Evolutionary conservation across 2,797 vertebrate species (phyloP).

Genomic region (Manis pentadactyla): DNA sequence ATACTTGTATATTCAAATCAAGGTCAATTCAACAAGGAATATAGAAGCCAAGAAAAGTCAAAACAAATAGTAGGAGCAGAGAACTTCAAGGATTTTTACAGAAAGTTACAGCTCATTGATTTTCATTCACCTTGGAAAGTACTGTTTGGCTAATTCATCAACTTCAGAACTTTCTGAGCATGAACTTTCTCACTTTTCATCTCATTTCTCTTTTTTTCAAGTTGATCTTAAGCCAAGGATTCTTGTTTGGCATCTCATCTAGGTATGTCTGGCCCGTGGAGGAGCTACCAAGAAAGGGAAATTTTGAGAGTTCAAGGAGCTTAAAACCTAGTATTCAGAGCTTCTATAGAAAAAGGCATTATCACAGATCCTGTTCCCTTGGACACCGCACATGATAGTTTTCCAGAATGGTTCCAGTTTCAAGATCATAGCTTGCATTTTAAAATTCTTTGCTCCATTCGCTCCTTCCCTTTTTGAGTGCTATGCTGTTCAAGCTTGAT

Average conservation of each 20-base stretch:
- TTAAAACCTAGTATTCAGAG: background rate
- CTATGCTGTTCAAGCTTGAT: background rate
- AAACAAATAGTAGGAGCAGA: background rate
- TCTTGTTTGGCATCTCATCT: background rate
- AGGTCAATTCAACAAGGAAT: background rate
- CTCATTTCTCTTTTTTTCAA: background rate
- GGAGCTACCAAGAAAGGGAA: background rate
- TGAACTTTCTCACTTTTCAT: background rate
- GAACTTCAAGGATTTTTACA: background rate
- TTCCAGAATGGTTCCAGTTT: background rate
- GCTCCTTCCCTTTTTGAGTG: background rate
- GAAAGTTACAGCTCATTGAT: background rate
- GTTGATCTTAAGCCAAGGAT: constrained; percentile 8
- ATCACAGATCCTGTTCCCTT: background rate
- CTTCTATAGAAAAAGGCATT: background rate
- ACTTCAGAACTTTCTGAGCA: background rate
- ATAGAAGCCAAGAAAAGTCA: constrained; percentile 19
- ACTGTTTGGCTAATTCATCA: constrained; percentile 29
- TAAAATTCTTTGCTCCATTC: background rate
- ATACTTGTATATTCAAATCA: background rate
- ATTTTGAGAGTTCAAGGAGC: background rate
- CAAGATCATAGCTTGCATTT: background rate
- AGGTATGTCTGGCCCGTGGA: background rate
- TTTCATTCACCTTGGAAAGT: background rate
- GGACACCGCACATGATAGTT: background rate